A percentile compares a stretch with the other conserved stretches of the same genome.
Evolutionary conservation across 2,888 invertebrate species (phyloP).

Genomic region (Tetramorium bicarinatum): DNA sequence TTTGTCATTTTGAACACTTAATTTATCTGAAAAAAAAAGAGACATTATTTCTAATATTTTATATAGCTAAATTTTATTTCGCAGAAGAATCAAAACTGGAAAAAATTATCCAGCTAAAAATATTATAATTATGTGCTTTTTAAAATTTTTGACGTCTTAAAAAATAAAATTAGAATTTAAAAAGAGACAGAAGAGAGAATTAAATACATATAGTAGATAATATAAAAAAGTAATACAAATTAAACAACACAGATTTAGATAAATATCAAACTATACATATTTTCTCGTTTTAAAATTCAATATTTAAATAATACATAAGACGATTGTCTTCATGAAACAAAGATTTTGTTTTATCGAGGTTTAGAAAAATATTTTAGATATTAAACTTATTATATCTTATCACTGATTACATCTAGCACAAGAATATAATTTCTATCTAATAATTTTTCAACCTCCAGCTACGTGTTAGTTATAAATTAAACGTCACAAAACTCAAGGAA

Average conservation of each 20-base stretch:
- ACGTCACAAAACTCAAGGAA: conserved; percentile 25
- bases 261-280: neutral
- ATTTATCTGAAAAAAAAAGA: conserved; percentile 61
- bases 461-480: neutral
- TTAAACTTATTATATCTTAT: conserved; percentile 2
- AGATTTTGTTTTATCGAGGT: neutral
- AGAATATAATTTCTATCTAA: neutral
- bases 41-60: conserved; percentile 7
- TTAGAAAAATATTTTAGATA: neutral
- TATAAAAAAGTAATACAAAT: neutral
- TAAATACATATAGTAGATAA: neutral
- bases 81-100: neutral
- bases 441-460: neutral
- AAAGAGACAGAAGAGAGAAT: neutral
- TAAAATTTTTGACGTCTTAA: neutral
- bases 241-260: neutral
- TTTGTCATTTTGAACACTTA: conserved; percentile 88
- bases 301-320: too few relatives aligned
- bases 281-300: neutral
- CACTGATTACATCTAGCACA: neutral
- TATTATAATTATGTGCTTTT: neutral
- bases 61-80: neutral
- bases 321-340: neutral
- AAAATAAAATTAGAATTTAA: neutral
- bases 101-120: conserved; percentile 28